Evolutionary conservation across 2,797 vertebrate genomes (phyloP).

Genomic region (Harpagifer antarcticus): DNA sequence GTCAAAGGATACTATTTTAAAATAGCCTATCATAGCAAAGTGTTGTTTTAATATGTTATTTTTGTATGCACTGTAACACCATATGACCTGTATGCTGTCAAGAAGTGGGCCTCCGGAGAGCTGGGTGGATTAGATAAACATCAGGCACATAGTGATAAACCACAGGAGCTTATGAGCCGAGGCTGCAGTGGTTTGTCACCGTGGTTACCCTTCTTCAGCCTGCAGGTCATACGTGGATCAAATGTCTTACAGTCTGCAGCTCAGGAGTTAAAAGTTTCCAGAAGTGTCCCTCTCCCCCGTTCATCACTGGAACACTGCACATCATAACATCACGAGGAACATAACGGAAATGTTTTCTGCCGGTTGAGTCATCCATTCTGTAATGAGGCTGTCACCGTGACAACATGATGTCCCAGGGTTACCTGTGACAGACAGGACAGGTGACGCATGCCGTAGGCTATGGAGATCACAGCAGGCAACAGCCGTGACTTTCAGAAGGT

Average conservation of each 20-base stretch:
- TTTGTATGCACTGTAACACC: not conserved
- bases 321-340: conserved; percentile 44
- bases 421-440: conserved; percentile 73
- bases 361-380: conserved; percentile 60
- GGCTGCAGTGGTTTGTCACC: conserved; percentile 44
- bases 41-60: not conserved
- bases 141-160: conserved; percentile 47
- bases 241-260: conserved; percentile 35
- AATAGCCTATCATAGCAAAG: not conserved
- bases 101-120: conserved; percentile 16
- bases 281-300: not conserved
- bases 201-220: conserved; percentile 44
- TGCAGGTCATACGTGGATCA: conserved; percentile 37
- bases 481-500: conserved; percentile 65
- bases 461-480: conserved; percentile 59
- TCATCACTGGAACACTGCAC: conserved; percentile 40
- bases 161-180: conserved; percentile 34
- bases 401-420: conserved; percentile 64
- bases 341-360: conserved; percentile 70
- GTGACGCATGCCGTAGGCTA: conserved; percentile 65
- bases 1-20: not conserved
- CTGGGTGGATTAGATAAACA: conserved; percentile 41
- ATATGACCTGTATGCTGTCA: not conserved
- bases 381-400: conserved; percentile 76
- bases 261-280: conserved; percentile 48